Evolutionary conservation across 2,113 vertebrate species (phyloP).

Genomic region (Percina caprodes): DNA sequence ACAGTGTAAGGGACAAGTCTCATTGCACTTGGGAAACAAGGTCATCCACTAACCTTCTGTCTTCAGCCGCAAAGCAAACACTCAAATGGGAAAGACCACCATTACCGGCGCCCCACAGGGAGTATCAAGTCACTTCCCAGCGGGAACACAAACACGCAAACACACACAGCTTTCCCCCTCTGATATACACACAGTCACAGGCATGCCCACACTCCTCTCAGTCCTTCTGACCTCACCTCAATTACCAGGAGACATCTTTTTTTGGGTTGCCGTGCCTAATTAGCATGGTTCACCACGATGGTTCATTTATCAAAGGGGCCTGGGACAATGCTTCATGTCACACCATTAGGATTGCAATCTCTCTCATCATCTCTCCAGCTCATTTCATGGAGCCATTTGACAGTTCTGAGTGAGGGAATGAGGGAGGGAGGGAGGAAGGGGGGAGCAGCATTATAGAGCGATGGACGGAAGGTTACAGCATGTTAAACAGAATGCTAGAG

Average conservation of each 20-base stretch:
- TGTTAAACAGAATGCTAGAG: conserved; percentile 57
- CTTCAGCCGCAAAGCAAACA: conserved; percentile 57
- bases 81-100: conserved; percentile 63
- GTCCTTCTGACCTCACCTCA: conserved; percentile 69
- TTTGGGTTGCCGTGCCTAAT: conserved; percentile 71
- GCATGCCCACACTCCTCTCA: conserved; percentile 53
- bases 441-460: conserved; percentile 10
- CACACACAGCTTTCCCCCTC: conserved; percentile 23
- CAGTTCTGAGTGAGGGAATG: conserved; percentile 43
- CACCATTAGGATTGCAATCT: conserved; percentile 71
- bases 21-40: conserved; percentile 70
- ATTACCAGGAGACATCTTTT: conserved; percentile 68
- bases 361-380: conserved; percentile 71
- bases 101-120: conserved; percentile 73
- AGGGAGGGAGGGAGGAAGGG: not conserved
- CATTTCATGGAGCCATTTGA: conserved; percentile 66
- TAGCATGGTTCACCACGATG: conserved; percentile 65
- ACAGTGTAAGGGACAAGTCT: conserved; percentile 53
- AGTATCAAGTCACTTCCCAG: conserved; percentile 71
- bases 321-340: conserved; percentile 59
- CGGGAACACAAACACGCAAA: conserved; percentile 35
- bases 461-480: conserved; percentile 36
- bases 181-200: conserved; percentile 33
- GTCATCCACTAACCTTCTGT: conserved; percentile 73
- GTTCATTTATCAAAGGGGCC: conserved; percentile 71